Evolutionary conservation across 2,888 invertebrate genomes (phyloP).

Genomic region (Girardia tigrina): DNA sequence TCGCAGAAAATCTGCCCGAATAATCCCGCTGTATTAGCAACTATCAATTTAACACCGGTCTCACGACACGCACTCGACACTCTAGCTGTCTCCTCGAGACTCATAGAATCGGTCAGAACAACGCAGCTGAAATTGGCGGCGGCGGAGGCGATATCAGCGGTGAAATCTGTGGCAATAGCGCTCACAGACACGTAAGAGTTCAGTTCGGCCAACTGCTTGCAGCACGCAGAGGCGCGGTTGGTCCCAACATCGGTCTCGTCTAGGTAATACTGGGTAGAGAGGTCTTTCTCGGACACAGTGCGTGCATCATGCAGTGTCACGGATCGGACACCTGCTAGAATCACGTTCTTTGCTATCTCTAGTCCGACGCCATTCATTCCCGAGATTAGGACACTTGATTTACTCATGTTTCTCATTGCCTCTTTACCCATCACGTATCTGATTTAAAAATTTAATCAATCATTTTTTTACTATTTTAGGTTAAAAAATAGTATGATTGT

Average conservation of each 20-base stretch:
- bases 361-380: constrained; percentile 88
- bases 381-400: constrained; percentile 79
- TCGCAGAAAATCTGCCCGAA: constrained; percentile 93
- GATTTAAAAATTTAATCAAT: too few relatives aligned
- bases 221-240: constrained; percentile 70
- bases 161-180: constrained; percentile 50
- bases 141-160: not conserved
- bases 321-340: constrained; percentile 88
- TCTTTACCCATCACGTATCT: constrained; percentile 95
- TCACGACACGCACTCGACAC: constrained; percentile 70
- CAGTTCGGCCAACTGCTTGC: constrained; percentile 67
- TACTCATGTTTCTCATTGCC: constrained; percentile 94
- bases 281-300: constrained; percentile 60
- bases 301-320: constrained; percentile 81
- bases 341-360: constrained; percentile 93
- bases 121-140: constrained; percentile 34
- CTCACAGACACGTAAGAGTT: constrained; percentile 78
- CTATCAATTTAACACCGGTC: constrained; percentile 68
- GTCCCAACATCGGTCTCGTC: constrained; percentile 68
- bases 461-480: too few relatives aligned
- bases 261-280: constrained; percentile 78
- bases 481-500: too few relatives aligned
- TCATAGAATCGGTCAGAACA: constrained; percentile 31
- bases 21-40: constrained; percentile 75
- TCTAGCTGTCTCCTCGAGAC: constrained; percentile 61